Conservation (phyloP, 2,113 vertebrate species). For the Pelecanoides urinatrix region DNA sequence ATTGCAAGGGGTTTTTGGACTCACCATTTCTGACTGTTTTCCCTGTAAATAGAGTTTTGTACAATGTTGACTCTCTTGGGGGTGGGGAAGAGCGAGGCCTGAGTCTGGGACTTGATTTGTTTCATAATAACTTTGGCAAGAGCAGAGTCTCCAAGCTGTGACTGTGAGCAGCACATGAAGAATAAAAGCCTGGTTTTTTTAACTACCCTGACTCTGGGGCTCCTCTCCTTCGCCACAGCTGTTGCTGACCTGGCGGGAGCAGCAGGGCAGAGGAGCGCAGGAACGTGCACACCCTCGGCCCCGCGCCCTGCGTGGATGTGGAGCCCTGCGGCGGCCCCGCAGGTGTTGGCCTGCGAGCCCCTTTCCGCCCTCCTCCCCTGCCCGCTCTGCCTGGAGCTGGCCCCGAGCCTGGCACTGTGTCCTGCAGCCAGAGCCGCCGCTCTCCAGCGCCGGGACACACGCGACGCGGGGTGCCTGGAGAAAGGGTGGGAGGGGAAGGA, state of each 20-base stretch:
- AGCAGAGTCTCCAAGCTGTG: constrained; percentile 34
- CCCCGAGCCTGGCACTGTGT: rapidly evolving
- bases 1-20: not conserved
- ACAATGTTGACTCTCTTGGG: constrained; percentile 66
- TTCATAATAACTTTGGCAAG: constrained; percentile 52
- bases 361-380: not conserved
- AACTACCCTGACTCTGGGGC: not conserved
- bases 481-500: not conserved
- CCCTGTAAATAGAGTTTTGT: constrained; percentile 83
- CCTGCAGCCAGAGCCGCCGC: not conserved
- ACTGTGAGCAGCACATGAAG: constrained; percentile 33
- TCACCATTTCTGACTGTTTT: constrained; percentile 60
- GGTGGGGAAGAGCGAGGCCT: constrained; percentile 23
- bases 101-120: constrained; percentile 46
- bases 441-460: not conserved
- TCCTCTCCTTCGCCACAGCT: not conserved
- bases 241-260: not conserved
- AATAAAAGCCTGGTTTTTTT: constrained; percentile 69
- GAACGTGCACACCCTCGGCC: not conserved
- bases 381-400: not conserved
- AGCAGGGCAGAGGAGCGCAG: not conserved
- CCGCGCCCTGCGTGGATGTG: rapidly evolving
- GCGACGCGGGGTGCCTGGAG: rapidly evolving
- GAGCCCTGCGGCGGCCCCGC: rapidly evolving
- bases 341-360: not conserved